A percentile compares a stretch with the other conserved stretches of the same genome.
Evolutionary conservation across 2,888 invertebrate genomes (phyloP).

Genomic region (Desoria tigrina): DNA sequence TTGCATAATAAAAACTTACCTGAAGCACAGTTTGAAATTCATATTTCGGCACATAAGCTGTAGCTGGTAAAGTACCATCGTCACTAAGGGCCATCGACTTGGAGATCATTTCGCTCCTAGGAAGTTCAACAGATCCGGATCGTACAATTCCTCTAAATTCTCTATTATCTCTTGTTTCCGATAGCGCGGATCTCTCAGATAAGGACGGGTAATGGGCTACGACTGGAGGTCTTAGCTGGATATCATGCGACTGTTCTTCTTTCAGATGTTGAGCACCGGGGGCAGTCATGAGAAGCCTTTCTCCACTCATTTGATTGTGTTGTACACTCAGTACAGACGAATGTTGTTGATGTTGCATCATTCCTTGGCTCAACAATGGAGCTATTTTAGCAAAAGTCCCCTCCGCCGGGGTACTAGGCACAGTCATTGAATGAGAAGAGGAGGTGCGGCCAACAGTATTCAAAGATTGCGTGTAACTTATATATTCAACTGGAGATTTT

Average conservation of each 20-base stretch:
- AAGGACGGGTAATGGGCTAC: neutral
- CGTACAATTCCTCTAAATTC: neutral
- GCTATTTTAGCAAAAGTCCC: slow-evolving; percentile 52
- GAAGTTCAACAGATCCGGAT: slow-evolving; percentile 38
- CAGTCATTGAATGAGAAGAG: slow-evolving; percentile 29
- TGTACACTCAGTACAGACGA: neutral
- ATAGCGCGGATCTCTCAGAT: slow-evolving; percentile 3
- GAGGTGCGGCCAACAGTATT: slow-evolving; percentile 7
- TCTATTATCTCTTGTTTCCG: slow-evolving; percentile 24
- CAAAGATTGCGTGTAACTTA: slow-evolving; percentile 24
- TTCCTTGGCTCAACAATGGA: slow-evolving; percentile 47
- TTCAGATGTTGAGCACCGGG: neutral
- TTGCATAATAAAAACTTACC: slow-evolving; percentile 34
- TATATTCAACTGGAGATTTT: slow-evolving; percentile 48
- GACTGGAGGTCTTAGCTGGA: neutral
- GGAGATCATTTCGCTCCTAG: slow-evolving; percentile 39
- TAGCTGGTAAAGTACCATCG: slow-evolving; percentile 29
- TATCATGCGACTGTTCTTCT: slow-evolving; percentile 12
- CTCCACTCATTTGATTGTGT: slow-evolving; percentile 2
- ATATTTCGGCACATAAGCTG: slow-evolving; percentile 41
- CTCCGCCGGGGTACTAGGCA: slow-evolving; percentile 47
- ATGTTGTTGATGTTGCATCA: slow-evolving; percentile 40
- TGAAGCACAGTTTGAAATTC: slow-evolving; percentile 49
- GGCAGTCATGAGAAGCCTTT: slow-evolving; percentile 28
- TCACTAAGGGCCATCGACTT: slow-evolving; percentile 22